Evolutionary conservation across 2,888 invertebrate genomes (phyloP), one percentile per base, ranked within the genome.

Genomic region (Mongoloraphidia duomilia): DNA sequence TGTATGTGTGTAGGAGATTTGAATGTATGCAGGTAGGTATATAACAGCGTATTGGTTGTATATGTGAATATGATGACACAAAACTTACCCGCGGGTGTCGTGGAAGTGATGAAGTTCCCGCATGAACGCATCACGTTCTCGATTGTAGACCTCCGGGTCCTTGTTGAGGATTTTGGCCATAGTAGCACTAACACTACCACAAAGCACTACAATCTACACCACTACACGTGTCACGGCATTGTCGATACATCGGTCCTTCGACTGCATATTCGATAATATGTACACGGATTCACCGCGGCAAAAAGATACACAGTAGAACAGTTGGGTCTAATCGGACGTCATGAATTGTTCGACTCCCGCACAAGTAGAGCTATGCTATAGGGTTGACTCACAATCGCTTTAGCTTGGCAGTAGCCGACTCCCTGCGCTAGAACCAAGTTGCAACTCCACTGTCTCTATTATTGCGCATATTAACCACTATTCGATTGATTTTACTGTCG

Each of bases 81-180:
- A 44, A 48, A 74, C 84, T 81, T 71, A 94, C 94, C 91, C 90
- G 73, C 89, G 81, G 59, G 83, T 82, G 57, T 90, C 90, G 69
- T 94, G 92, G 66, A 94, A 94, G 66, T 86, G 87, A 62, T 83
- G 82, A 60, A 95, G 75, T 64, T 92, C 92, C 66, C 83, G 79
- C 56, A 89, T 70, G 74, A 91, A 91, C 58, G 75, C 76, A 60
- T 84, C 84, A 63, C 80, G 81, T 71, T 89, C 87, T 66, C 79
- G 79, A 63, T 79, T 71, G 74, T 86, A 87, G 62, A 79, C 77
- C 67, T 79, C 79, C 59, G 84, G 75, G 69, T 80, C 80, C 74
- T 79, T 80, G 69, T 75, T 76, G 61, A 76, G 72, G 66, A 74
- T 69, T 65, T 74, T 73, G 67, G 79, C 77, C 79, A 79, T 79